A percentile compares a stretch with the other conserved stretches of the same genome.
These are phyloP conservation scores for Pelodytes ibericus DNA, from an alignment of 2,797 vertebrate species.

Conservation along the genomic window DNA sequence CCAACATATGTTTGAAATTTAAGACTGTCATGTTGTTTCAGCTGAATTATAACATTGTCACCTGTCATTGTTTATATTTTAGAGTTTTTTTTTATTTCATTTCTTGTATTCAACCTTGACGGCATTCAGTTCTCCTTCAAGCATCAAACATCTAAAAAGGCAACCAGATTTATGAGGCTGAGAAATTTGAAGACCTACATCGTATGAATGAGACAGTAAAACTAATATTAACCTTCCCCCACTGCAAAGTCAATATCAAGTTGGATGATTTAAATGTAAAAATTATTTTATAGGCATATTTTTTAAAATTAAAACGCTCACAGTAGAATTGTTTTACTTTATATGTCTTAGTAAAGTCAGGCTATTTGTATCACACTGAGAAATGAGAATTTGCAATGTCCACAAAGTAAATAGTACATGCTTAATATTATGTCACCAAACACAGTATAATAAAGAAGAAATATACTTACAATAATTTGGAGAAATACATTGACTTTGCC, in stretches of 20 bases:
- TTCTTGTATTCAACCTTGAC: conserved; percentile 32
- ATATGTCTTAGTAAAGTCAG: not conserved
- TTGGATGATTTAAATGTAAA: conserved; percentile 44
- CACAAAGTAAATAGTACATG: conserved; percentile 3
- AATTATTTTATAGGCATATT: conserved; percentile 10
- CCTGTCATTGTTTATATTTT: not conserved
- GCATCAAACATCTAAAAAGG: conserved; percentile 2
- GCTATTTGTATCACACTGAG: not conserved
- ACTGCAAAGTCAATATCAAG: conserved; percentile 50
- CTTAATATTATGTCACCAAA: not conserved
- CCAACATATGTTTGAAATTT: not conserved
- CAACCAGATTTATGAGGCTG: conserved; percentile 39
- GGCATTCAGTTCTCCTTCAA: conserved; percentile 30
- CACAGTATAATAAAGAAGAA: conserved; percentile 8
- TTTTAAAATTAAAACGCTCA: conserved; percentile 14
- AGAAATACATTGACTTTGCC: conserved; percentile 6
- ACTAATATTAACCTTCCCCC: conserved; percentile 51
- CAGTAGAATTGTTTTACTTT: conserved; percentile 13
- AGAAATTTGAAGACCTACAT: conserved; percentile 46
- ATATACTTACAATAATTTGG: not conserved
- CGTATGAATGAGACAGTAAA: conserved; percentile 42
- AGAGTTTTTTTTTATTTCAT: not conserved
- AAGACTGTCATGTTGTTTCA: not conserved
- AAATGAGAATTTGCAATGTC: not conserved
- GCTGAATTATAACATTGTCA: not conserved